Percentiles rank a stretch among this genome's conserved stretches.
These are phyloP conservation scores for Lithosia quadra DNA, from an alignment of 2,888 invertebrate genomes.

Conservation along the genomic window DNA sequence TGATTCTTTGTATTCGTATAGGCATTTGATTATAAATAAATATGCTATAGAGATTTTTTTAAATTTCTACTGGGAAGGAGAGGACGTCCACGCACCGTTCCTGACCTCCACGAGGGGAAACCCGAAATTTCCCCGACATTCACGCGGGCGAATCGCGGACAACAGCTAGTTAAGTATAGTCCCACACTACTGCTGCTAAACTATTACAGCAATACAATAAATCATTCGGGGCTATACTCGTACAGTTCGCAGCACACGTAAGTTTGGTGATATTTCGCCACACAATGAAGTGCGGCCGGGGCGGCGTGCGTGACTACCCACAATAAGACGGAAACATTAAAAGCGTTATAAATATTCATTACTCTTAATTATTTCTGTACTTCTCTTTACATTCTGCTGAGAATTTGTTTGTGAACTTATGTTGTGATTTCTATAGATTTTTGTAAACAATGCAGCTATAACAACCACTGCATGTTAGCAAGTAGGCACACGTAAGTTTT, in stretches of 20 bases:
- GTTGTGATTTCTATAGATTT: slow-evolving; percentile 21
- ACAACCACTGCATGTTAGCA: background rate
- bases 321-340: slow-evolving; percentile 54
- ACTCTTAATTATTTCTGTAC: slow-evolving; percentile 52
- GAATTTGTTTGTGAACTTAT: slow-evolving; percentile 19
- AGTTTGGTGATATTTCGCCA: slow-evolving; percentile 43
- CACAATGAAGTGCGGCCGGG: slow-evolving; percentile 13
- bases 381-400: slow-evolving; percentile 21
- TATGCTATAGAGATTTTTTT: too few relatives aligned
- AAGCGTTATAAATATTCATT: slow-evolving; percentile 52
- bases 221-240: slow-evolving; percentile 16
- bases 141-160: too few relatives aligned
- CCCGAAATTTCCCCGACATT: too few relatives aligned
- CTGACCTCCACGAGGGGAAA: too few relatives aligned
- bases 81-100: too few relatives aligned
- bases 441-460: background rate
- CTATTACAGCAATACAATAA: slow-evolving; percentile 15
- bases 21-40: too few relatives aligned
- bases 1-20: too few relatives aligned
- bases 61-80: too few relatives aligned
- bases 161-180: background rate
- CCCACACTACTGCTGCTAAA: slow-evolving; percentile 13
- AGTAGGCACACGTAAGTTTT: slow-evolving; percentile 13
- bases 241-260: slow-evolving; percentile 26
- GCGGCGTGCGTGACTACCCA: slow-evolving; percentile 46